Conservation (phyloP, 2,113 vertebrate genomes). For the Thamnaconus septentrionalis region DNA sequence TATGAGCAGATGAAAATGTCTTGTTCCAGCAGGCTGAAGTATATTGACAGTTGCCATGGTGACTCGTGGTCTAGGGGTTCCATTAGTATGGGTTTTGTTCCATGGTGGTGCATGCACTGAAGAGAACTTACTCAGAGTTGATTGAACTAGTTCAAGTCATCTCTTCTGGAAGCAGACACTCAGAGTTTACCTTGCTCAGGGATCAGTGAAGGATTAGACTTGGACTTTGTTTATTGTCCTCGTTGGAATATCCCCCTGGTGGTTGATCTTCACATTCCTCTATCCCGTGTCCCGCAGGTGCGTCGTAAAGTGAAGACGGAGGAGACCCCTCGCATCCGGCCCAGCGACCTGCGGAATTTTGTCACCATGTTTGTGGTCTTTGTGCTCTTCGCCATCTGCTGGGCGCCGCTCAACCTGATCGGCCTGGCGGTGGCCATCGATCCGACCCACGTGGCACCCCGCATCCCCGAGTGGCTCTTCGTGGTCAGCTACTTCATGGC, state of each 20-base stretch:
- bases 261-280: background rate
- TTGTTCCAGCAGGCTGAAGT: too few species aligned
- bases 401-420: slow-evolving; percentile 91
- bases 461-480: slow-evolving; percentile 88
- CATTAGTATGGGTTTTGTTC: too few species aligned
- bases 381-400: slow-evolving; percentile 90
- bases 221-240: too few species aligned
- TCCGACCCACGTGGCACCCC: slow-evolving; percentile 80
- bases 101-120: too few species aligned
- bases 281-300: slow-evolving; percentile 60
- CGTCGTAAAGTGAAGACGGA: slow-evolving; percentile 83
- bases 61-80: too few species aligned
- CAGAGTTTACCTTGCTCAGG: too few species aligned
- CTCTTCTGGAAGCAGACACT: too few species aligned
- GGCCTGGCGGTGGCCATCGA: slow-evolving; percentile 85
- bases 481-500: slow-evolving; percentile 93
- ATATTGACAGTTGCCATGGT: too few species aligned
- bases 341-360: slow-evolving; percentile 85
- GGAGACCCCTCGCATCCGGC: slow-evolving; percentile 74
- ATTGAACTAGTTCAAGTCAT: too few species aligned
- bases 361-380: slow-evolving; percentile 93
- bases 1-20: too few species aligned
- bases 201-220: too few species aligned
- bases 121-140: too few species aligned
- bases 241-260: background rate